Evolutionary conservation across 2,888 invertebrate species (phyloP).

Genomic region (Sesamia inferens): DNA sequence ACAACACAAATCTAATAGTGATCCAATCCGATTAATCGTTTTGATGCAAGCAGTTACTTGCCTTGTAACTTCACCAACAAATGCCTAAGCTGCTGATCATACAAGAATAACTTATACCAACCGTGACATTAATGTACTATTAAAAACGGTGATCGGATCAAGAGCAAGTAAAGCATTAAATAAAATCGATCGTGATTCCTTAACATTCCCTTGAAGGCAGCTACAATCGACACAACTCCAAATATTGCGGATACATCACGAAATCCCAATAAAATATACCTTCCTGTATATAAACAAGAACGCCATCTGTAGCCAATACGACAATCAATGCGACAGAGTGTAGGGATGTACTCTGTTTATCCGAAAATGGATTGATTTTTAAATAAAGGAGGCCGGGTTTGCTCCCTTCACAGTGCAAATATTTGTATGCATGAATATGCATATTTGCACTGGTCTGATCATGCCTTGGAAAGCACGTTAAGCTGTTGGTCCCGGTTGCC

Average conservation of each 20-base stretch:
- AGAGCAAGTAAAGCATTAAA: constrained; percentile 52
- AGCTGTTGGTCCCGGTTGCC: too few relatives aligned
- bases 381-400: too few relatives aligned
- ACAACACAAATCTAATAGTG: too few relatives aligned
- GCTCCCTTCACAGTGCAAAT: too few relatives aligned
- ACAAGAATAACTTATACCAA: not conserved
- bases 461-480: too few relatives aligned
- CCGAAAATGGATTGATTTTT: not conserved
- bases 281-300: constrained; percentile 78
- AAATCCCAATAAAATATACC: constrained; percentile 81
- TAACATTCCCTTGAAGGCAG: constrained; percentile 66
- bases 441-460: too few relatives aligned
- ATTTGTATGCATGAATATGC: too few relatives aligned
- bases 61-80: not conserved
- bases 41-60: not conserved
- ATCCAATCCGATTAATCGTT: too few relatives aligned
- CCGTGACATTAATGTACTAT: not conserved
- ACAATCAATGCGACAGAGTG: constrained; percentile 68
- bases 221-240: constrained; percentile 73
- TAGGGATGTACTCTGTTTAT: constrained; percentile 58
- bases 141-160: constrained; percentile 15
- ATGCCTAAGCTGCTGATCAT: not conserved
- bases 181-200: constrained; percentile 63
- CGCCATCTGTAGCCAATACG: constrained; percentile 72
- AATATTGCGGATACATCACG: constrained; percentile 79